Base-by-base conservation (phyloP, 35 echinoderm and acorn worm genomes). In the Stichopus chloronotus region DNA sequence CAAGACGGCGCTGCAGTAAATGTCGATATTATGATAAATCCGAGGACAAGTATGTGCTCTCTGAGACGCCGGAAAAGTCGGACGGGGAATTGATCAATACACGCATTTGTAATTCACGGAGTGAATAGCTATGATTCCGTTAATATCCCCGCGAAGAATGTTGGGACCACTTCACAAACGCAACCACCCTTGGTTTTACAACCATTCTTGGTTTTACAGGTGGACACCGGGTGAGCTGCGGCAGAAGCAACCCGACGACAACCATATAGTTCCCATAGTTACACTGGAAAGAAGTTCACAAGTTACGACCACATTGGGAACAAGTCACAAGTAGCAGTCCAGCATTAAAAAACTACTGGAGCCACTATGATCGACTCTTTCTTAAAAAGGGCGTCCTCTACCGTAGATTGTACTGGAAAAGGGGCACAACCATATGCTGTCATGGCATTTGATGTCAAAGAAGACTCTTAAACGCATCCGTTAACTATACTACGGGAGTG, bases 401-500 rank as follows among this genome's bases (percentile, higher is more conserved):
- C 17, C 23, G 92, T 63, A 55, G 59, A 79, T 96, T 93, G 78
- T 95, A 12, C 43, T 98, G 61, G 52, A 65, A 9, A 56, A 84
- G 19, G 68, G 93, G 9, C 96, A 98, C 58, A 59, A 92, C 17
- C 55, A 86, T 21, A 81, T 65, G 57, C 88, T 92, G 7, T 90
- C 76, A 19, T 71, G 81, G 0, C 96, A 95, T 61, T 63, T 93
- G 5, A 91, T 87, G 5, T 9, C 88, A 14, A 79, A 88, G 17
- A 97, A 94, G 56, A 95, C 92, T 7, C 22, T 95, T 5, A 59
- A 8, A 24, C 88, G 74, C 79, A 17, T 95, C 8, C 80, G 81
- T 13, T 16, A 88, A 76, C 63, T 76, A 10, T 95, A 87, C 57
- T 97, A 95, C 68, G 93, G 94, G 96, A 81, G 72, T 17, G 72